Percentiles rank a stretch among this genome's conserved stretches.
These are phyloP conservation scores for Podarcis siculus DNA, from an alignment of 2,797 vertebrate genomes.

Conservation along the genomic window DNA sequence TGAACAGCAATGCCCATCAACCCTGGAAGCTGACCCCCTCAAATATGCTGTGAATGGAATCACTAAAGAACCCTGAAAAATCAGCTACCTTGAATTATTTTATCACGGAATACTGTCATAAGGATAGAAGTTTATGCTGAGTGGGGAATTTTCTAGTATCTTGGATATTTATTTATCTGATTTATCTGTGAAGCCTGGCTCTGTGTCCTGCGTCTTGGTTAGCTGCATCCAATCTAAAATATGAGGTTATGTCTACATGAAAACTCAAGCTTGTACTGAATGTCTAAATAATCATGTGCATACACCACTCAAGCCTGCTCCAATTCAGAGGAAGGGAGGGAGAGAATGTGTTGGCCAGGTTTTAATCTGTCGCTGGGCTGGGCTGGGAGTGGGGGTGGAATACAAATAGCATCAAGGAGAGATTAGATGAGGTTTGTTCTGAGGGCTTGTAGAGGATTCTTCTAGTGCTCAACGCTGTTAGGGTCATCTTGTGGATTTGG, in stretches of 20 bases:
- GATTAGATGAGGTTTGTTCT: slow-evolving; percentile 33
- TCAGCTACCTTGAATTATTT: background rate
- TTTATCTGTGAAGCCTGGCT: background rate
- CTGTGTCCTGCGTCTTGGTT: background rate
- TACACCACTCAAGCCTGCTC: slow-evolving; percentile 12
- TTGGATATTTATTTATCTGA: too few relatives aligned
- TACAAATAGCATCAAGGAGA: slow-evolving; percentile 54
- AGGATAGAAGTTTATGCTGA: background rate
- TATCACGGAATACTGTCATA: background rate
- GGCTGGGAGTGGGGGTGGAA: background rate
- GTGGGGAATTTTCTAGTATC: background rate
- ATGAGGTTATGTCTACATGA: background rate
- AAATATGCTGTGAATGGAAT: background rate
- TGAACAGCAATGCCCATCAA: too few relatives aligned
- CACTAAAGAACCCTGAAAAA: background rate
- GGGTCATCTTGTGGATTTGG: slow-evolving; percentile 53
- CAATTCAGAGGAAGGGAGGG: slow-evolving; percentile 42
- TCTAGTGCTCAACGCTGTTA: slow-evolving; percentile 22
- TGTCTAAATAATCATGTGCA: slow-evolving; percentile 11
- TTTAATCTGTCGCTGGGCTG: slow-evolving; percentile 45
- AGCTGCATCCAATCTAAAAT: background rate
- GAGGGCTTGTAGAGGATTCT: slow-evolving; percentile 48
- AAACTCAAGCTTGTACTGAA: background rate
- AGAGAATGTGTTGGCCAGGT: slow-evolving; percentile 36
- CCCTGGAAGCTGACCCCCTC: too few relatives aligned